These are phyloP conservation scores for Fulica atra DNA, from an alignment of 2,113 vertebrate species.

Conservation along the genomic window DNA sequence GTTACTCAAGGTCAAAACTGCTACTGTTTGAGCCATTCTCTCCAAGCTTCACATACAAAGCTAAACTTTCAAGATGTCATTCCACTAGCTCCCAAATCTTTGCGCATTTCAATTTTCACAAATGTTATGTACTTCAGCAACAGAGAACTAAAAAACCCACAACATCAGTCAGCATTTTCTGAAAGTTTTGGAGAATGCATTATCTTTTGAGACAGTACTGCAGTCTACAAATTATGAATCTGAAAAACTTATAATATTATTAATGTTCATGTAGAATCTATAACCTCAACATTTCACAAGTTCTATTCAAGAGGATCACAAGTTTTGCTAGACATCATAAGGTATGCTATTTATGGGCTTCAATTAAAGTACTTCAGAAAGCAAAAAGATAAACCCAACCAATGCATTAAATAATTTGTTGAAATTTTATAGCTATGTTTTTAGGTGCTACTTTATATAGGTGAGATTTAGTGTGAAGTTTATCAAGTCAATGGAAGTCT, in stretches of 20 bases:
- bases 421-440: not conserved
- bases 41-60: not conserved
- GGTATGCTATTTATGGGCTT: not conserved
- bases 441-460: not conserved
- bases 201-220: not conserved
- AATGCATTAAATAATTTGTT: not conserved
- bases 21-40: not conserved
- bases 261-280: not conserved
- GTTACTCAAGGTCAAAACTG: constrained; percentile 53
- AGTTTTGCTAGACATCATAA: not conserved
- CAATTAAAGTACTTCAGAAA: not conserved
- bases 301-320: not conserved
- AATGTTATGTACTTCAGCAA: not conserved
- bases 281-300: not conserved
- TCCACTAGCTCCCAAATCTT: not conserved
- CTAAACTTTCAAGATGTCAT: not conserved
- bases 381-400: not conserved
- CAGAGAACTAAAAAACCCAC: not conserved
- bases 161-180: not conserved
- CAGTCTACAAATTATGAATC: not conserved
- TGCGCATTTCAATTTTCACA: not conserved
- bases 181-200: not conserved
- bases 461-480: not conserved
- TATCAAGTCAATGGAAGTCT: not conserved
- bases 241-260: not conserved